phyloP scores from a whole-genome alignment of 2,888 invertebrate species.

The Cephus rjabovi region DNA sequence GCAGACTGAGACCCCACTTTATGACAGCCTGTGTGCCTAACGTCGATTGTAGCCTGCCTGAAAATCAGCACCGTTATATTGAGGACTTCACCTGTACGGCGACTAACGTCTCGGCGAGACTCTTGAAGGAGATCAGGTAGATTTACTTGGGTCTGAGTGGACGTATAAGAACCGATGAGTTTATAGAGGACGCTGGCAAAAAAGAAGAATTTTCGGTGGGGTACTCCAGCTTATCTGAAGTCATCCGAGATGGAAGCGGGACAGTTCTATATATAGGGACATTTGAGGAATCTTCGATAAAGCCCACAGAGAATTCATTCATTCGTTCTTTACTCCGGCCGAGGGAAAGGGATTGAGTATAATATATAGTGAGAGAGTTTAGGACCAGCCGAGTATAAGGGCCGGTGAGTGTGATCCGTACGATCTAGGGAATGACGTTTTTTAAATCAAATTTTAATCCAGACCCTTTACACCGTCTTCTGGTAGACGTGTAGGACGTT shows the following conservation, averaged over 20 bases:
- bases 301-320: slow-evolving; percentile 58
- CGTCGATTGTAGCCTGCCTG: slow-evolving; percentile 72
- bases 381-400: background rate
- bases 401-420: background rate
- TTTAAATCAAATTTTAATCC: background rate
- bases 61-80: slow-evolving; percentile 76
- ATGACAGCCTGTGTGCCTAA: slow-evolving; percentile 87
- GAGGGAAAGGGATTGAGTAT: background rate
- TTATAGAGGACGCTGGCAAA: slow-evolving; percentile 21
- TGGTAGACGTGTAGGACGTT: background rate
- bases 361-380: background rate
- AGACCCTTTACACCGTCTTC: background rate
- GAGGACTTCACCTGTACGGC: slow-evolving; percentile 77
- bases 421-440: background rate
- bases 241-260: slow-evolving; percentile 15
- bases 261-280: slow-evolving; percentile 45
- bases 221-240: background rate
- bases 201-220: slow-evolving; percentile 15
- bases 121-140: slow-evolving; percentile 79
- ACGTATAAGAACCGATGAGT: slow-evolving; percentile 19
- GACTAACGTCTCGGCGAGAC: slow-evolving; percentile 58
- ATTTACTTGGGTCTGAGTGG: slow-evolving; percentile 19
- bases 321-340: slow-evolving; percentile 32
- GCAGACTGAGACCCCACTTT: slow-evolving; percentile 95
- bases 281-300: slow-evolving; percentile 55